phyloP scores from a whole-genome alignment of 37 sponge, comb jelly and placozoan genomes.

The Ianthella basta region DNA sequence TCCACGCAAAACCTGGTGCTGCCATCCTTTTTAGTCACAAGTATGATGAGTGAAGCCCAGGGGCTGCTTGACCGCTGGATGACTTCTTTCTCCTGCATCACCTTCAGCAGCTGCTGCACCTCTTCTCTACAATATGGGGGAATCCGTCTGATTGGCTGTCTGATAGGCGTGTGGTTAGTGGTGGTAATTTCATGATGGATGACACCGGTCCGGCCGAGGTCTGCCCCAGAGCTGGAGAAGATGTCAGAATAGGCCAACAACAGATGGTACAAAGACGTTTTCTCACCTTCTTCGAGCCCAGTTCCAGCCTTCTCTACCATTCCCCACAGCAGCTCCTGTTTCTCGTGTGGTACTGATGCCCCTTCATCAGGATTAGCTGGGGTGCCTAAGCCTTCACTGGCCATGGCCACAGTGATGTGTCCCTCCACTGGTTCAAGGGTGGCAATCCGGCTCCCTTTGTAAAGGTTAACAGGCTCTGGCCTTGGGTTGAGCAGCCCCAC shows the following conservation, averaged over 20 bases:
- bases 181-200: background rate
- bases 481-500: slow-evolving; percentile 21
- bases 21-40: background rate
- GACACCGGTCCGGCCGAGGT: background rate
- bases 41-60: background rate
- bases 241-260: background rate
- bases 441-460: slow-evolving; percentile 2
- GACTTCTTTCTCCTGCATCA: background rate
- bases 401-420: background rate
- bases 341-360: background rate
- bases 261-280: background rate
- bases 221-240: background rate
- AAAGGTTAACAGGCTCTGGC: background rate
- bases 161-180: background rate
- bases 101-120: background rate
- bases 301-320: too few species aligned
- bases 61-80: slow-evolving; percentile 8
- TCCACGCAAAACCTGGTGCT: background rate
- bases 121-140: too few species aligned
- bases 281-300: background rate
- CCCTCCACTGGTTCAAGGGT: slow-evolving; percentile 17
- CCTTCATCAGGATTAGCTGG: too few species aligned
- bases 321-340: slow-evolving; percentile 1
- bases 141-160: slow-evolving; percentile 14
- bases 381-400: background rate